Percentiles rank a stretch among this genome's conserved stretches.
Conservation (phyloP, 2,113 vertebrate species). For the Herpailurus yagouaroundi region DNA sequence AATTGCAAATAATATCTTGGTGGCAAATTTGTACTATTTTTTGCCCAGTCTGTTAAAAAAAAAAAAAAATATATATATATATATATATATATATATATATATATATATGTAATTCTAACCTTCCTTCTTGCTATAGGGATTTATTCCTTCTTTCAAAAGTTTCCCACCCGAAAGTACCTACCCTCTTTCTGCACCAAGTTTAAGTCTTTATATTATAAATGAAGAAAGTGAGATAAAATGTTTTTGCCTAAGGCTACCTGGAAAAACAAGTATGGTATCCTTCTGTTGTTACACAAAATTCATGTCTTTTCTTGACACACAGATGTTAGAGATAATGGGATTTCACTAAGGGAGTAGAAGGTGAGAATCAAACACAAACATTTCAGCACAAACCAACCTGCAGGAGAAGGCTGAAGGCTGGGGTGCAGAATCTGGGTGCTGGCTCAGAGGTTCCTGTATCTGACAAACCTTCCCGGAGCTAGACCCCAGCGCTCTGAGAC, state of each 20-base stretch:
- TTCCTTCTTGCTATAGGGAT: slow-evolving; percentile 23
- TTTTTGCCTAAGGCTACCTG: slow-evolving; percentile 69
- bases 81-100: background rate
- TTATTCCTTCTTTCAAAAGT: slow-evolving; percentile 43
- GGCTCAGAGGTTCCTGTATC: background rate
- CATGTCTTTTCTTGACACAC: slow-evolving; percentile 72
- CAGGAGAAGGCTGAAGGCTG: background rate
- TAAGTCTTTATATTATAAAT: slow-evolving; percentile 62
- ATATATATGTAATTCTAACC: background rate
- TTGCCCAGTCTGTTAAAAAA: background rate
- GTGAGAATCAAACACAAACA: slow-evolving; percentile 60
- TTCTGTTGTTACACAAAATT: slow-evolving; percentile 66
- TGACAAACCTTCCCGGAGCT: background rate
- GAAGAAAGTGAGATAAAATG: slow-evolving; percentile 70
- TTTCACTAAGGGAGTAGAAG: slow-evolving; percentile 70
- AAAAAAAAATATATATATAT: background rate
- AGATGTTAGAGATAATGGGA: slow-evolving; percentile 74
- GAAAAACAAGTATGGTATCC: slow-evolving; percentile 59
- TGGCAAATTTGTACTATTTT: background rate
- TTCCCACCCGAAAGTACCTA: background rate
- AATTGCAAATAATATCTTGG: slow-evolving; percentile 52
- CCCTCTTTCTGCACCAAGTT: background rate
- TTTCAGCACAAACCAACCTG: background rate
- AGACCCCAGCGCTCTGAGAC: fast-evolving
- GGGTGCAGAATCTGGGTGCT: background rate